A percentile compares a stretch with the other conserved stretches of the same genome.
Evolutionary conservation across 2,888 invertebrate species (phyloP).

Genomic region (Antheraea assamensis): DNA sequence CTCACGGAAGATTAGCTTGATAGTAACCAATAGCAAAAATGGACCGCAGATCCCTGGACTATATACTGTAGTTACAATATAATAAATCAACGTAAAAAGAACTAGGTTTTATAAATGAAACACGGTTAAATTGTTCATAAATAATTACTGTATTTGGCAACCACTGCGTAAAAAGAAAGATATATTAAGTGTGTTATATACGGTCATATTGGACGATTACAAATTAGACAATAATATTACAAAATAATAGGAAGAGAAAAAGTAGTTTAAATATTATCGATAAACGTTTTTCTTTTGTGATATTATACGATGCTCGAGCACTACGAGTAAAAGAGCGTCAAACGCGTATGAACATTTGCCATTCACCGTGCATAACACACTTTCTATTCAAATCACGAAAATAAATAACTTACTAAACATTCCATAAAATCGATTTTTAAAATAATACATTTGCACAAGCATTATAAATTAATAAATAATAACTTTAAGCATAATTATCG

Average conservation of each 20-base stretch:
- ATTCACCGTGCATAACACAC: constrained; percentile 2
- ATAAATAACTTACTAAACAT: constrained; percentile 21
- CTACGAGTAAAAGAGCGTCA: background rate
- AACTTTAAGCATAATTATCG: constrained; percentile 15
- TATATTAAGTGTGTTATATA: background rate
- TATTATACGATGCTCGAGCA: too few relatives aligned
- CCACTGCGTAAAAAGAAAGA: background rate
- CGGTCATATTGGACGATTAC: background rate
- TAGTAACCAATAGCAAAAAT: too few relatives aligned
- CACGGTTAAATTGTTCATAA: constrained; percentile 2
- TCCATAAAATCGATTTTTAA: constrained; percentile 12
- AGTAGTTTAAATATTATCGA: background rate
- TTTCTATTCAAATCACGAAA: constrained; percentile 11
- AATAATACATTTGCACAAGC: constrained; percentile 2
- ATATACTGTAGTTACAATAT: too few relatives aligned
- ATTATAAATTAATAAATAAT: constrained; percentile 17
- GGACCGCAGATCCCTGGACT: too few relatives aligned
- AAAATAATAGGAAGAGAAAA: background rate
- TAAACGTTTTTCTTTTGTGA: background rate
- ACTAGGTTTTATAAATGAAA: constrained; percentile 5
- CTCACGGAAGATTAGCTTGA: too few relatives aligned
- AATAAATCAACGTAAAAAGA: background rate
- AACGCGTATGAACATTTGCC: background rate
- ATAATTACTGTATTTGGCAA: constrained; percentile 13
- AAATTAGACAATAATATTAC: background rate